Base-by-base conservation (phyloP, 2,797 vertebrate genomes). In the Sphenodon punctatus region DNA sequence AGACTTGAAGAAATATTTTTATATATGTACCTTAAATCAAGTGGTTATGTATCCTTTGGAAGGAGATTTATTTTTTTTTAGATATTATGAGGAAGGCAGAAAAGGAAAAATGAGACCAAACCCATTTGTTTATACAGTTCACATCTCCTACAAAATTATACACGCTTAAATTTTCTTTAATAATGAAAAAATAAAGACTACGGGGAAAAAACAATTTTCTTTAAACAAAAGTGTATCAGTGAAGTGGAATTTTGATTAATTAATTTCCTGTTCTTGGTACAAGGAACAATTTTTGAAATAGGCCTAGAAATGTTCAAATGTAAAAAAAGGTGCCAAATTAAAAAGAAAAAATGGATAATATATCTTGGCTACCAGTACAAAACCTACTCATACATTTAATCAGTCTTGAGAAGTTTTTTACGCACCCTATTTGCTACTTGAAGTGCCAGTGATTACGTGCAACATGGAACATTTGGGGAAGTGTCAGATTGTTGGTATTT, bases 61-160 rank as follows among this genome's bases (percentile, higher is more conserved):
- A 14, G 64, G 51, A 34, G 15, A 20, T 17, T 2, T 61, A 10
- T 8, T 60, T 10, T 71, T 79, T 71, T 46, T 36, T 67, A 72
- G 23, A 66, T 0, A 17, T 41, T n/a, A n/a, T 0, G 1, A 32
- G 20, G 30, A 36, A 58, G 11, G 30, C 30, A 32, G 32, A 58
- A 36, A 36, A 55, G 32, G 30, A 22, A 58, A 58, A 32, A 56
- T 10, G 30, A 7, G 25, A 27, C 27, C 32, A 22, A 13, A 36
- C 17, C 0, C 0, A 61, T 55, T 14, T 46, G 11, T 51, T 1
- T 0, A 0, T 11, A 14, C 6, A 25, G 25, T 13, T n/a, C 7
- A 10, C 20, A 34, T 56, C 67, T 43, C 46, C 23, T 68, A 13
- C 19, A 22, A n/a, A n/a, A n/a, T n/a, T n/a, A n/a, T n/a, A n/a